Evolutionary conservation across 2,888 invertebrate genomes (phyloP).

Genomic region (Sussaba pulchella): DNA sequence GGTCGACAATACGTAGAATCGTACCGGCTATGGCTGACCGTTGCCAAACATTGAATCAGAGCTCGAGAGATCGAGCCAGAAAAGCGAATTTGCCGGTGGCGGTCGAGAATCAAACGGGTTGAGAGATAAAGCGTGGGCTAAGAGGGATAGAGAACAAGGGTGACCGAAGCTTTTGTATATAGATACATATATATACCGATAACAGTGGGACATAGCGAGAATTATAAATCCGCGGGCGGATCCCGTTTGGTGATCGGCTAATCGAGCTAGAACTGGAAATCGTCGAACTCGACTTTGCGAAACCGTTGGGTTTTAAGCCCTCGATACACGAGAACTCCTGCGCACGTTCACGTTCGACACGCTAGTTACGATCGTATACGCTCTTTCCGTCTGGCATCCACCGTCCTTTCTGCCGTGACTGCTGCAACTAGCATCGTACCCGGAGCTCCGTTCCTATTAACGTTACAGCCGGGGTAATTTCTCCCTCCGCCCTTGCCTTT

Average conservation of each 20-base stretch:
- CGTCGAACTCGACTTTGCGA: slow-evolving; percentile 6
- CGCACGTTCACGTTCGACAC: slow-evolving; percentile 4
- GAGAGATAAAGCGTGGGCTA: slow-evolving; percentile 1
- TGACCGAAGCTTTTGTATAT: too few relatives aligned
- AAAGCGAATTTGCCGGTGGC: neutral
- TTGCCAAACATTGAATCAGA: slow-evolving; percentile 45
- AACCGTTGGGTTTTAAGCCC: slow-evolving; percentile 36
- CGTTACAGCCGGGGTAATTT: slow-evolving; percentile 23
- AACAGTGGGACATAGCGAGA: neutral
- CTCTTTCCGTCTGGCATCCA: neutral
- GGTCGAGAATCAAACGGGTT: neutral
- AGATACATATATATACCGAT: too few relatives aligned
- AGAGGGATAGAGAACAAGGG: neutral
- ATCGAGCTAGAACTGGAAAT: slow-evolving; percentile 18
- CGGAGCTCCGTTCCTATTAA: slow-evolving; percentile 27
- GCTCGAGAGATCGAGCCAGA: neutral
- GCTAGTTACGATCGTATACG: slow-evolving; percentile 11
- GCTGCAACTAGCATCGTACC: neutral
- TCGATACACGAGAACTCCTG: slow-evolving; percentile 27
- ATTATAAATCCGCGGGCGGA: neutral
- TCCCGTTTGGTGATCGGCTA: neutral
- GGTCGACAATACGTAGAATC: slow-evolving; percentile 6
- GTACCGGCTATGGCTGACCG: slow-evolving; percentile 2
- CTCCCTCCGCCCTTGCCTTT: neutral
- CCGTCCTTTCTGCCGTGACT: neutral